phyloP scores from a whole-genome alignment of 2,888 invertebrate species.

The Nyleta sp. region DNA sequence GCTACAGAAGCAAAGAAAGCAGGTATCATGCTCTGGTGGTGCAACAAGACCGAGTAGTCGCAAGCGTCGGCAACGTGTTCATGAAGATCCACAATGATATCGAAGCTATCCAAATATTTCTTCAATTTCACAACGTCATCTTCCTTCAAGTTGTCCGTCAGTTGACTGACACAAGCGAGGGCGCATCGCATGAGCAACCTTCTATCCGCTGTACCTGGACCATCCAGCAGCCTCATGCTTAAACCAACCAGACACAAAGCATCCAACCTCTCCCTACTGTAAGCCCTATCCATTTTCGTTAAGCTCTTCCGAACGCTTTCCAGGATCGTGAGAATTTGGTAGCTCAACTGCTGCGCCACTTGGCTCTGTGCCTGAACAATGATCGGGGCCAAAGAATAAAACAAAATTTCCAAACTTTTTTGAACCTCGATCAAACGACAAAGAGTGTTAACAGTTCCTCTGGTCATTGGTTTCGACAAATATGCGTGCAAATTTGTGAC shows the following conservation, averaged over 20 bases:
- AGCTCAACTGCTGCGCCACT: constrained; percentile 91
- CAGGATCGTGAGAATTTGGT: constrained; percentile 88
- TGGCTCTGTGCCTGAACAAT: constrained; percentile 90
- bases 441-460: constrained; percentile 88
- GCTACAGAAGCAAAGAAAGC: constrained; percentile 76
- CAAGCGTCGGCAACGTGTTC: constrained; percentile 71
- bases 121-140: constrained; percentile 84
- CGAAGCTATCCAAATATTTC: constrained; percentile 82
- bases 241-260: constrained; percentile 76
- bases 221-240: constrained; percentile 77
- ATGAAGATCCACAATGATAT: constrained; percentile 75
- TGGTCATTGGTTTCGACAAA: constrained; percentile 90
- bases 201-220: constrained; percentile 85
- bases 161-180: constrained; percentile 85
- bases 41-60: constrained; percentile 78
- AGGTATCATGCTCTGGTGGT: constrained; percentile 79
- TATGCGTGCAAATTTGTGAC: constrained; percentile 88
- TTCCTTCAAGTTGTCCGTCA: constrained; percentile 77
- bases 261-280: constrained; percentile 77
- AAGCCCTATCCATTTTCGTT: constrained; percentile 75
- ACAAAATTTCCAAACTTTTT: constrained; percentile 89
- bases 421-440: constrained; percentile 92
- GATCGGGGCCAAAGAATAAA: constrained; percentile 87
- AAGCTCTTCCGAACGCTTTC: constrained; percentile 85
- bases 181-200: constrained; percentile 87